Conservation (phyloP, 1,140 invertebrate species). For the Drosophila ogumai region DNA sequence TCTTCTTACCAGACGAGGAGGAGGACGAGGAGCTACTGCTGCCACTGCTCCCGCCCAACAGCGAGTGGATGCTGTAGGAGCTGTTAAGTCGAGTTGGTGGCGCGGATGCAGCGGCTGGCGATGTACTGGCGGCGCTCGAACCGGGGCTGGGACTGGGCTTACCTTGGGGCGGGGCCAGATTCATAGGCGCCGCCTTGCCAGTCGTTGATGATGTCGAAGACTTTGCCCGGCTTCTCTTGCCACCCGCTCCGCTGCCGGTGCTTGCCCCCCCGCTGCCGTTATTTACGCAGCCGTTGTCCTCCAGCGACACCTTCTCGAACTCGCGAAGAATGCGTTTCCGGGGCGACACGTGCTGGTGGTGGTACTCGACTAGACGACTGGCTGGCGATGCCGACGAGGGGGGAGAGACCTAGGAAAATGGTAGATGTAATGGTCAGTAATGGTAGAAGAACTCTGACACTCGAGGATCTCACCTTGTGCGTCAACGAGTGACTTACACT, state of each 20-base stretch:
- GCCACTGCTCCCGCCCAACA: constrained; percentile 87
- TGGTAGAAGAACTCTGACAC: not conserved
- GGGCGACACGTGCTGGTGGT: constrained; percentile 88
- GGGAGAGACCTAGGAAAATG: constrained; percentile 58
- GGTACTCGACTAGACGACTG: constrained; percentile 82
- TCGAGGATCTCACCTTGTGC: constrained; percentile 59
- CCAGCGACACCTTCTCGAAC: constrained; percentile 89
- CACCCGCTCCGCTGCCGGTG: constrained; percentile 58
- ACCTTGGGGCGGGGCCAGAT: constrained; percentile 58
- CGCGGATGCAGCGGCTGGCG: constrained; percentile 50
- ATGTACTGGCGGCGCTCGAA: constrained; percentile 34
- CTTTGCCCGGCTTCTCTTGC: constrained; percentile 86
- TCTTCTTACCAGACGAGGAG: constrained; percentile 46
- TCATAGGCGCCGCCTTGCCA: constrained; percentile 57
- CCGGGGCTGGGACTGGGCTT: constrained; percentile 39
- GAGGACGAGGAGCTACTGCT: constrained; percentile 43
- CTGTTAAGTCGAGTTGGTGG: constrained; percentile 85
- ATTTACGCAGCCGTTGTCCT: constrained; percentile 85
- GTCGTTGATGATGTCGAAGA: constrained; percentile 45
- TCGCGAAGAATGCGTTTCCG: constrained; percentile 90
- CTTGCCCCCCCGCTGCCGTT: constrained; percentile 71
- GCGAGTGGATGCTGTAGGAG: constrained; percentile 92
- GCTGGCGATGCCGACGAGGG: constrained; percentile 68
- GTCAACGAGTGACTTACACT: constrained; percentile 68
- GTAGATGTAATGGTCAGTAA: not conserved